Conservation (phyloP, 2,888 invertebrate genomes). For the Euzetes globulus region DNA sequence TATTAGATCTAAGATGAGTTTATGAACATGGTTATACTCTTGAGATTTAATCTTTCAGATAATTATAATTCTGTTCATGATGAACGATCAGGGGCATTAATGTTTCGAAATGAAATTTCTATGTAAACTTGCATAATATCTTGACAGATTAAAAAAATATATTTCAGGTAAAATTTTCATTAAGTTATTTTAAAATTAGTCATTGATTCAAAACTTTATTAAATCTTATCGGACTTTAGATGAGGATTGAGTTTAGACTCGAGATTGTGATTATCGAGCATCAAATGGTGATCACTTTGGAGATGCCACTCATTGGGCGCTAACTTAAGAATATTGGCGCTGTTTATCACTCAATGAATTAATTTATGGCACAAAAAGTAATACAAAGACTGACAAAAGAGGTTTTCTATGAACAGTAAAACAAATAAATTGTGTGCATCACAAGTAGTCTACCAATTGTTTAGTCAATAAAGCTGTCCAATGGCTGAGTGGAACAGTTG, state of each 20-base stretch:
- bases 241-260: not conserved
- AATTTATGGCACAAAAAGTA: slow-evolving; percentile 2
- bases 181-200: too few species aligned
- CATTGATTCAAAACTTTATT: too few species aligned
- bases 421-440: not conserved
- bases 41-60: too few species aligned
- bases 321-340: not conserved
- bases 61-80: too few species aligned
- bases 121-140: too few species aligned
- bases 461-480: not conserved
- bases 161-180: too few species aligned
- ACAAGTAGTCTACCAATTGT: slow-evolving; percentile 4
- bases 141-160: too few species aligned
- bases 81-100: too few species aligned
- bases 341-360: not conserved
- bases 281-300: not conserved
- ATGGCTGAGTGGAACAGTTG: not conserved
- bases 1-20: too few species aligned
- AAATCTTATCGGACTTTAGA: not conserved
- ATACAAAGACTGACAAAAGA: not conserved
- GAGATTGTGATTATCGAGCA: not conserved
- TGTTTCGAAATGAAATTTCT: too few species aligned
- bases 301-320: not conserved
- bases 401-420: not conserved
- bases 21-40: too few species aligned